Evolutionary conservation across 2,888 invertebrate species (phyloP).

Genomic region (Osmoderma eremita): DNA sequence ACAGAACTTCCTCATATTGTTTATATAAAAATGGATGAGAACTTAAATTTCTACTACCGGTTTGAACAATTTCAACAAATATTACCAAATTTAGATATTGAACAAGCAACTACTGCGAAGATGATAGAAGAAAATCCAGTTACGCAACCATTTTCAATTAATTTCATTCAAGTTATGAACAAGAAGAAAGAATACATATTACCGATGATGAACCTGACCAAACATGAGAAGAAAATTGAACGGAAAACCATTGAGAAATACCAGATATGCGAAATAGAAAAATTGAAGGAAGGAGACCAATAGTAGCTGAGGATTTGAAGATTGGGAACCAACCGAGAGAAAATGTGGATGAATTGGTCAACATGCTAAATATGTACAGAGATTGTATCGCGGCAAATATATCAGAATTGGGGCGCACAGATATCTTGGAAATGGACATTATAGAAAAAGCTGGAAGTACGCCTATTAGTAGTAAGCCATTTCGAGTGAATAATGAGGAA

Average conservation of each 20-base stretch:
- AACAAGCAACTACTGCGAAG: neutral
- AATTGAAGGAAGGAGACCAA: neutral
- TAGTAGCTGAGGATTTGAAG: neutral
- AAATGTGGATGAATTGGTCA: neutral
- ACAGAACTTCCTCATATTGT: slow-evolving; percentile 14
- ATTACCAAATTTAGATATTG: neutral
- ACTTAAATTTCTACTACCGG: neutral
- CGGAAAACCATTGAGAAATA: neutral
- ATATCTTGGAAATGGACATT: slow-evolving; percentile 39
- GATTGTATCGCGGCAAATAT: slow-evolving; percentile 38
- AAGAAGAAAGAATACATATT: neutral
- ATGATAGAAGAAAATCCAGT: neutral
- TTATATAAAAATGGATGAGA: slow-evolving; percentile 1
- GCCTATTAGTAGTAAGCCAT: slow-evolving; percentile 40
- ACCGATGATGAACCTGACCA: neutral
- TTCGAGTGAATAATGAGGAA: slow-evolving; percentile 31
- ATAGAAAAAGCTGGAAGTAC: slow-evolving; percentile 24
- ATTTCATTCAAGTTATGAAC: neutral
- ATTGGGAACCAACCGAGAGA: neutral
- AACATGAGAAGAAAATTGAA: neutral
- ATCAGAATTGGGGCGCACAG: slow-evolving; percentile 40
- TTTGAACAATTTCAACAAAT: neutral
- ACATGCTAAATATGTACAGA: slow-evolving; percentile 16
- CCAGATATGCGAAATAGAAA: neutral
- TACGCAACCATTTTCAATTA: neutral